Base-by-base conservation (phyloP, 2,113 vertebrate species). In the Heterotilapia buettikoferi region DNA sequence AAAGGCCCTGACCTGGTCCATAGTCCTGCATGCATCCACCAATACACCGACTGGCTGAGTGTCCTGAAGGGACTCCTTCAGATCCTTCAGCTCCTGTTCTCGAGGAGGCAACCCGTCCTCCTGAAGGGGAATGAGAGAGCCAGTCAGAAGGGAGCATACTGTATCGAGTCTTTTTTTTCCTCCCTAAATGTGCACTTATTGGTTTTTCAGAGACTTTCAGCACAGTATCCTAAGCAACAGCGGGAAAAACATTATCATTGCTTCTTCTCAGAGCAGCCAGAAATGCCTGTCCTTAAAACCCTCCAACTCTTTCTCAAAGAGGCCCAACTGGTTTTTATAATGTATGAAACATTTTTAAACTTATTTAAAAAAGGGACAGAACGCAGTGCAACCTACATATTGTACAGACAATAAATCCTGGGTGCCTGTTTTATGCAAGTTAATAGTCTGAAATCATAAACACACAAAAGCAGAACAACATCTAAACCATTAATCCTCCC, bases 1-100 rank as follows among this genome's bases (percentile, higher is more conserved):
- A 83, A 18, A 56, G 43, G 26, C 40, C 7, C 95, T 80, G 33
- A 99, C 98, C 98, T 99, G 99, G 91, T 99, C 98, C 87, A 99
- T 94, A 4, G 99, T 99, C 94, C 88, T 98, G 93, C 98, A 99
- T 95, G 95, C 94, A 50, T 99, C 98, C 85, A 99, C 97, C 89
- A 99, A 84, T 50, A 98, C 97, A 0, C 98, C 98, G 19, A 99
- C 98, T 0, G 98, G 98, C 91, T 99, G 98, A 0, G 98, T 99
- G 92, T 99, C 99, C 92, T 98, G 97, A 79, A 99, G 95, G n/a
- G 96, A 98, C 91, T 98, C 97, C 94, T 99, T 99, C 38, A 99
- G 93, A 6, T 97, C 98, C 71, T 96, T 97, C 54, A 99, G 96
- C 93, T 99, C 98, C 93, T 97, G 45, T 10, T 98, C 98, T 71